Conservation (phyloP, 2,888 invertebrate genomes). For the Coleophora flavipennella region DNA sequence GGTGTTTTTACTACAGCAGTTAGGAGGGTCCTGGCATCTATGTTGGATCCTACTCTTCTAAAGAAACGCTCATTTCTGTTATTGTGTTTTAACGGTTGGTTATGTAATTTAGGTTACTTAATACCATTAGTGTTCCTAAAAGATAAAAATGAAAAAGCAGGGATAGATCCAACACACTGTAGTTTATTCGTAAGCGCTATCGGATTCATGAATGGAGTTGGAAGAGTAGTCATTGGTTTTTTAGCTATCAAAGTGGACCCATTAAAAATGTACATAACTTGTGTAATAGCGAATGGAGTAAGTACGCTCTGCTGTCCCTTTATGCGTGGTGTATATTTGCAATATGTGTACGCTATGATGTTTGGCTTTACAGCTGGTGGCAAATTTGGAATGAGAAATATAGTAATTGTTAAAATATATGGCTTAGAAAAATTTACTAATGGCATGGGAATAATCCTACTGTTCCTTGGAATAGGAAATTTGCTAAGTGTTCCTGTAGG, state of each 20-base stretch:
- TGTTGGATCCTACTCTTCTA: slow-evolving; percentile 11
- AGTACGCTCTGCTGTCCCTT: slow-evolving; percentile 5
- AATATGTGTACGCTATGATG: slow-evolving; percentile 7
- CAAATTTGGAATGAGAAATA: slow-evolving; percentile 6
- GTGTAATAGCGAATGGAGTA: slow-evolving; percentile 1
- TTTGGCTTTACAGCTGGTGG: slow-evolving; percentile 9
- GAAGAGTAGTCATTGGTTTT: slow-evolving; percentile 7
- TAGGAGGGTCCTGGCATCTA: slow-evolving; percentile 11
- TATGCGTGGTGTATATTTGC: slow-evolving; percentile 6
- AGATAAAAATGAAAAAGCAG: slow-evolving; percentile 7
- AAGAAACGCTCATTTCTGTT: slow-evolving; percentile 5
- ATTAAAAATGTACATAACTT: slow-evolving; percentile 3
- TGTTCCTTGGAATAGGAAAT: slow-evolving; percentile 12
- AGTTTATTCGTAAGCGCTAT: slow-evolving; percentile 9
- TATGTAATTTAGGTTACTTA: slow-evolving; percentile 7
- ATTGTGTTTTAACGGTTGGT: slow-evolving; percentile 7
- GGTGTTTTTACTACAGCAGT: slow-evolving; percentile 8
- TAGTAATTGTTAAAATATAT: slow-evolving; percentile 10
- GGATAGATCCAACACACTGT: slow-evolving; percentile 7
- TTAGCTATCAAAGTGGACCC: slow-evolving; percentile 8
- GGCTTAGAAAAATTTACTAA: slow-evolving; percentile 14
- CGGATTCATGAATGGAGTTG: slow-evolving; percentile 7
- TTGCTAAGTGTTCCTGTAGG: slow-evolving; percentile 9
- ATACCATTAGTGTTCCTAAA: slow-evolving; percentile 12
- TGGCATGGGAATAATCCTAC: slow-evolving; percentile 10